Base-by-base conservation (phyloP, 2,113 vertebrate genomes). In the Speoplatyrhinus poulsoni region DNA sequence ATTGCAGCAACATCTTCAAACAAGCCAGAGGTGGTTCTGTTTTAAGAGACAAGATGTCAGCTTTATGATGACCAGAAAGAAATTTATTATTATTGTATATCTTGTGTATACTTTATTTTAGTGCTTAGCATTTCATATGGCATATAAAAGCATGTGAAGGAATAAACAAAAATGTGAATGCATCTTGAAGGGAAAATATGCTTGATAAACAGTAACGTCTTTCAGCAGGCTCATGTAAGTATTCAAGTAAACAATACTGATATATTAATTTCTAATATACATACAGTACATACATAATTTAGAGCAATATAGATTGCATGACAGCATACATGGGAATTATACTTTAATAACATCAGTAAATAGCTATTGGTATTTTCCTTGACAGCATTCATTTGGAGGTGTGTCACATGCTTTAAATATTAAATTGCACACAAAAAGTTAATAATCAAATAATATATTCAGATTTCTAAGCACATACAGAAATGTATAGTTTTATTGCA, bases 301-400 rank as follows among this genome's bases (percentile, higher is more conserved):
- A 76, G 62, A 80, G 72, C 55, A 80, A 70, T 65, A 68, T 9
- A 60, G 46, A 85, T 80, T 74, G 74, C 76, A 76, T 80, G 57
- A 62, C 67, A 72, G 54, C 12, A 52, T 77, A 62, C 66, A 60
- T 50, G 50, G 72, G 67, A 85, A 85, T 82, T 64, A 76, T 63
- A 72, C 54, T 26, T 67, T 60, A 87, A 84, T 84, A 67, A 67
- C 65, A 62, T 77, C 74, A 74, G 66, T 77, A 70, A 79, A 77
- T 50, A 82, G 70, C 76, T 79, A 83, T 87, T 88, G 84, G 64
- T 65, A 63, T 79, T 84, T 74, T 65, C 82, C 64, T 67, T 73
- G 70, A 79, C 76, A 77, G 64, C 61, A 53, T 32, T 68, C 56
- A 62, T 73, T 65, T 76, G 70, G 65, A 75, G 75, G 57, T 85